A percentile compares a stretch with the other conserved stretches of the same genome.
phyloP scores from a whole-genome alignment of 2,797 vertebrate genomes.

The Heteromormyrus szaboi region DNA sequence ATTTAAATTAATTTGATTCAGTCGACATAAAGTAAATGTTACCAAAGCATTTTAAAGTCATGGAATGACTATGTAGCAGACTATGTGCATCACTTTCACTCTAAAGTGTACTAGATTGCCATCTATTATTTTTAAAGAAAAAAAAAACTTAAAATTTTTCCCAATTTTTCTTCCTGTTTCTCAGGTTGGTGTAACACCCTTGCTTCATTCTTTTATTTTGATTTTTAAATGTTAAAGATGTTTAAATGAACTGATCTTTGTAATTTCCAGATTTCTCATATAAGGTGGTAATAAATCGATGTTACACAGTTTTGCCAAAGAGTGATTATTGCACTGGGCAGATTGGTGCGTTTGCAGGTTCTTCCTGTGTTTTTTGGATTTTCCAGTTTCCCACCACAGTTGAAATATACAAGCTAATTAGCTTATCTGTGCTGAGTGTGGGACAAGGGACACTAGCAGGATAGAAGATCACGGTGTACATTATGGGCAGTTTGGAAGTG shows the following conservation, averaged over 20 bases:
- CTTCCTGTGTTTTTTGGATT: not conserved
- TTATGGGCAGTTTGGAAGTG: not conserved
- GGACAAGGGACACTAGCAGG: not conserved
- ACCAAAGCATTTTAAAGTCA: conserved; percentile 20
- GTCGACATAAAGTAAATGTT: conserved; percentile 16
- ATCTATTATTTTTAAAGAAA: conserved; percentile 47
- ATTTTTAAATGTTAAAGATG: conserved; percentile 50
- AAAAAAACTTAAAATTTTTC: not conserved
- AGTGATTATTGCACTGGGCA: not conserved
- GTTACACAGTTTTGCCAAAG: conserved; percentile 47
- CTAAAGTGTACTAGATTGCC: conserved; percentile 52
- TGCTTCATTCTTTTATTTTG: conserved; percentile 45
- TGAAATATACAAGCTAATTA: not conserved
- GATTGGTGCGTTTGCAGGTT: not conserved
- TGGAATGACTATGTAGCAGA: conserved; percentile 22
- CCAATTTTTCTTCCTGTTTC: conserved; percentile 38
- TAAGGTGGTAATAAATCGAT: conserved; percentile 69
- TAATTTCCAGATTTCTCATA: conserved; percentile 68
- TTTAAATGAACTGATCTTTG: conserved; percentile 60
- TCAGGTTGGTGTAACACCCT: conserved; percentile 56
- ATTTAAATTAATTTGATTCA: conserved; percentile 18
- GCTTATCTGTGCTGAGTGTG: not conserved
- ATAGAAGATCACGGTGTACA: not conserved
- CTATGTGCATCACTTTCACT: not conserved
- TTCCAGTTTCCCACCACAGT: not conserved